These are phyloP conservation scores for Tiliacea citrago DNA, from an alignment of 2,888 invertebrate genomes.

Conservation along the genomic window DNA sequence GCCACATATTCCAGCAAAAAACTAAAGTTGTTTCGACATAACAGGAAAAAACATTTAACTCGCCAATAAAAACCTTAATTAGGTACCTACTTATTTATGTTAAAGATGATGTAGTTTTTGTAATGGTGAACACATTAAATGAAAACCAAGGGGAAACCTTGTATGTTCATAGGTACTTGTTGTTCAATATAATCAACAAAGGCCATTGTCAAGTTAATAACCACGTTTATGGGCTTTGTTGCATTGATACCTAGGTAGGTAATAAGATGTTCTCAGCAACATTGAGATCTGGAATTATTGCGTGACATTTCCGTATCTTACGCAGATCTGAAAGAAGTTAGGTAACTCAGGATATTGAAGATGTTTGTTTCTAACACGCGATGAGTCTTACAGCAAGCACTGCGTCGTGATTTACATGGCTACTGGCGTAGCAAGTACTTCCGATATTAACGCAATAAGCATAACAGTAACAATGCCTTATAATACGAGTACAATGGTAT, in stretches of 20 bases:
- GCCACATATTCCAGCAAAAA: background rate
- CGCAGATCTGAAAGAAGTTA: conserved; percentile 19
- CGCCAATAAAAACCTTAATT: conserved; percentile 1
- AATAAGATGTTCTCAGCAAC: conserved; percentile 43
- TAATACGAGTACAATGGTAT: conserved; percentile 9
- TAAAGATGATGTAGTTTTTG: conserved; percentile 9
- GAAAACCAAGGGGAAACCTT: conserved; percentile 47
- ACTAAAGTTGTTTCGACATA: background rate
- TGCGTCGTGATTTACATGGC: conserved; percentile 1
- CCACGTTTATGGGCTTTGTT: conserved; percentile 43
- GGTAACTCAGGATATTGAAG: conserved; percentile 28
- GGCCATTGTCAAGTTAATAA: conserved; percentile 45
- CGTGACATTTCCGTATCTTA: conserved; percentile 52
- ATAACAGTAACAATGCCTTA: background rate
- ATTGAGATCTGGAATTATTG: conserved; percentile 33
- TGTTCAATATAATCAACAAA: conserved; percentile 41
- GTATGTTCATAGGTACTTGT: conserved; percentile 20
- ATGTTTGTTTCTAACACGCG: conserved; percentile 26
- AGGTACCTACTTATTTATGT: conserved; percentile 9
- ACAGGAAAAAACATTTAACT: conserved; percentile 1
- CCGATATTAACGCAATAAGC: conserved; percentile 5
- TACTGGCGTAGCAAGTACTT: background rate
- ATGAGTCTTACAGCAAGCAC: conserved; percentile 12
- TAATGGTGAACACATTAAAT: conserved; percentile 35
- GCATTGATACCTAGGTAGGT: conserved; percentile 24